Evolutionary conservation across 2,797 vertebrate genomes (phyloP), one percentile per base, ranked within the genome.

Genomic region (Xyrichtys novacula): DNA sequence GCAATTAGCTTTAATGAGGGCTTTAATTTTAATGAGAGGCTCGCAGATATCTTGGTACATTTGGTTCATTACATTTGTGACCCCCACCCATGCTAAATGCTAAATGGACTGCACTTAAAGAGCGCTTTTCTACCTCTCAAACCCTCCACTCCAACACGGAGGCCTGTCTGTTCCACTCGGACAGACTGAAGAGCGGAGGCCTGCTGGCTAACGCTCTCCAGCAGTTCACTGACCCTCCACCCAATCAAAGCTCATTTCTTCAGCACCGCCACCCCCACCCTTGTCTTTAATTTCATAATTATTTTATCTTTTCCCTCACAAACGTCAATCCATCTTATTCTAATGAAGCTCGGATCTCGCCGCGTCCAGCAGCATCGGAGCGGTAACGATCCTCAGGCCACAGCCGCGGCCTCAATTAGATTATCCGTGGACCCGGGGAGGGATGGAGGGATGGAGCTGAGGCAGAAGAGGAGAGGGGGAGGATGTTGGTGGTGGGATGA

Each of bases 1-100:
- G 46, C 92, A 92, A 93, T 93, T 93, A 91, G 81, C 90, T 93
- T 93, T 93, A 94, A 94, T 93, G 91, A 92, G 85, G 61, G 54
- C 76, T 92, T 94, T 93, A 91, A 93, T 93, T 94, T 94, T 94
- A 93, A 94, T 92, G 91, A 91, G 88, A 46, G 53, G 67, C 80
- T 84, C 81, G 47, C 76, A 74, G 72, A 88, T 87, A 80, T 76
- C 72, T 43, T 55, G 49, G 32, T 67, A 61, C 56, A 40, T 68
- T 56, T 38, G 62, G 73, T 79, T 81, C 78, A 75, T 78, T 82
- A 84, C 76, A 87, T 43, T 46, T 20, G 2, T 68, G 65, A 48
- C 61, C 64, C 58, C 53, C 48, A 25, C 49, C 57, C 38, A 25
- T 25, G 43, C 16, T 14, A 23, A 42, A 20, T 19, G 17, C 1